Evolutionary conservation across 1,140 invertebrate genomes (phyloP).

Genomic region (Caenorhabditis remanei): DNA sequence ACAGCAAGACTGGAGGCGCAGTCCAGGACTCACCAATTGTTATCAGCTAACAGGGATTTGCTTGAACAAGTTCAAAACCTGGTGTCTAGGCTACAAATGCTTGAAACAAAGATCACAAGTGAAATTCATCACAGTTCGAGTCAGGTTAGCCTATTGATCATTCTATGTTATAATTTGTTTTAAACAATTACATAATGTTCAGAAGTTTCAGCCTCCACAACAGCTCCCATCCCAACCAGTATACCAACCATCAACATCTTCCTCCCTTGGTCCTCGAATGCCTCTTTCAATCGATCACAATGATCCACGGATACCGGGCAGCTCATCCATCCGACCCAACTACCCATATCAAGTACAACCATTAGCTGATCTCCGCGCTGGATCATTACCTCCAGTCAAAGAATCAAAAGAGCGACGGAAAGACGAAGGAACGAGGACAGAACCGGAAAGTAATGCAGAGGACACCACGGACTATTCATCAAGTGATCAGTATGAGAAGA

Average conservation of each 20-base stretch:
- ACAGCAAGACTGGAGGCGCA: constrained; percentile 92
- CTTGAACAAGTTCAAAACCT: constrained; percentile 91
- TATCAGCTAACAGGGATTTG: constrained; percentile 93
- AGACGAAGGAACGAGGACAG: constrained; percentile 69
- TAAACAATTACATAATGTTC: background rate
- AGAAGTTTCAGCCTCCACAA: background rate
- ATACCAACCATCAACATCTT: constrained; percentile 18
- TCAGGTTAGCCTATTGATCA: background rate
- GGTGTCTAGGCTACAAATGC: constrained; percentile 86
- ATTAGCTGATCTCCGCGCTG: constrained; percentile 70
- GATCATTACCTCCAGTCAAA: constrained; percentile 68
- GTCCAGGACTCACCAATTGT: constrained; percentile 90
- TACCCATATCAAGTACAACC: constrained; percentile 69
- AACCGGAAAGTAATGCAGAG: constrained; percentile 69
- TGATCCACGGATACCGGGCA: constrained; percentile 46
- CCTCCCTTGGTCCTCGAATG: constrained; percentile 38
- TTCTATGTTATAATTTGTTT: no score
- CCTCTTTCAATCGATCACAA: constrained; percentile 28
- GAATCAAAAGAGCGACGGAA: constrained; percentile 58
- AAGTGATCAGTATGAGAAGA: constrained; percentile 69
- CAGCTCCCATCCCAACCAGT: background rate
- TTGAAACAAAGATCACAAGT: constrained; percentile 82
- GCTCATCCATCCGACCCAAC: constrained; percentile 56
- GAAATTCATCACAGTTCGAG: constrained; percentile 67
- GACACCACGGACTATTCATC: constrained; percentile 72